phyloP scores from a whole-genome alignment of 2,113 vertebrate species.

The Montifringilla adamsi region DNA sequence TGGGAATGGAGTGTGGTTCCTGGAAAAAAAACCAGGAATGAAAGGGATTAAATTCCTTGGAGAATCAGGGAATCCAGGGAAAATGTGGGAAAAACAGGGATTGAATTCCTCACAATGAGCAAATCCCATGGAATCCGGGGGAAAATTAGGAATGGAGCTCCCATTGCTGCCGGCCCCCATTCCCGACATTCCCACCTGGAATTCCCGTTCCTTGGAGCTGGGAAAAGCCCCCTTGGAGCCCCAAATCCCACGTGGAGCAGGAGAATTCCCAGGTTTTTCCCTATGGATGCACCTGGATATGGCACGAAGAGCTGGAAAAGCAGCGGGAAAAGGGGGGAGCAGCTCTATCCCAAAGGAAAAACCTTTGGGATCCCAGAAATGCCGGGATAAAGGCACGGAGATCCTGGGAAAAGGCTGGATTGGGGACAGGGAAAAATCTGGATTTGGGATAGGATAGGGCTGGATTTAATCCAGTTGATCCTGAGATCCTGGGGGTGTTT shows the following conservation, averaged over 20 bases:
- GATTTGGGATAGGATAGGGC: not conserved
- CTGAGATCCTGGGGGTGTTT: fast-evolving
- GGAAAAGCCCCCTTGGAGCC: not conserved
- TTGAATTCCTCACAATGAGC: not conserved
- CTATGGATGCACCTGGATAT: not conserved
- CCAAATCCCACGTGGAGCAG: not conserved
- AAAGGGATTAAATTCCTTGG: not conserved
- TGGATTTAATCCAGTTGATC: not conserved
- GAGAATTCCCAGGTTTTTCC: not conserved
- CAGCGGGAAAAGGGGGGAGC: not conserved
- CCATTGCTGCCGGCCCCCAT: not conserved
- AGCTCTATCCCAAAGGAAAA: too few species aligned
- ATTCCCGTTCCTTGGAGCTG: not conserved
- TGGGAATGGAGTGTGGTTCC: not conserved
- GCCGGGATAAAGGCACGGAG: not conserved
- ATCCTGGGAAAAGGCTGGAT: not conserved
- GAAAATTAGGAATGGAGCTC: not conserved
- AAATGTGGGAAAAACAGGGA: not conserved
- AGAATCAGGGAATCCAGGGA: not conserved
- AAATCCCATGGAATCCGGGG: not conserved
- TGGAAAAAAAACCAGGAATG: not conserved
- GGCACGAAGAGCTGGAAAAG: not conserved
- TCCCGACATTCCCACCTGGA: not conserved
- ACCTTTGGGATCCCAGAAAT: too few species aligned
- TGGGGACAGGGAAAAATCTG: not conserved